Base-by-base conservation (phyloP, 2,113 vertebrate genomes). In the Chrysemys picta region DNA sequence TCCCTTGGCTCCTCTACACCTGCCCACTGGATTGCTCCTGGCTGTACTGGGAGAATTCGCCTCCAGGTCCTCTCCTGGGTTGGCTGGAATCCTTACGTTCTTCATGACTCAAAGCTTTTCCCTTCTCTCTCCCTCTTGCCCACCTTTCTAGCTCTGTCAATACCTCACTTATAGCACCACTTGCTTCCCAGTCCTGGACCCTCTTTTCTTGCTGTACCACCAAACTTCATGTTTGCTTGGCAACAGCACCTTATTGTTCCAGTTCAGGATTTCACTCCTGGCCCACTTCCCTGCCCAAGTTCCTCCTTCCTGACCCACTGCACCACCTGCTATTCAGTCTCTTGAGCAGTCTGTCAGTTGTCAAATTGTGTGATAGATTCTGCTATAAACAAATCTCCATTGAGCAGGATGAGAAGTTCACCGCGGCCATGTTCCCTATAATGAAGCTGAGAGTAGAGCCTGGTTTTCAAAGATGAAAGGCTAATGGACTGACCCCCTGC, bases 101-200 rank as follows among this genome's bases (percentile, higher is more conserved):
- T 2, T 79, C 22, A 47, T 78, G 14, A 9, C 76, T 79, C 42
- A 79, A 79, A 45, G 27, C 14, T 0, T 27, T 57, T 69, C 75
- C 85, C 0, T 45, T 16, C 14, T 53, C 16, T 38, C 59, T 3
- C 79, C 69, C 6, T 1, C 17, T 75, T 50, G 0, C 1, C 1
- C 29, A 45, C 54, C 22, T 35, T 69, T 69, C n/a, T 35, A 35
- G 31, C 62, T 35, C 16, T 31, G 62, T 35, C 31, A 16, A 7
- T 65, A 16, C 65, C 16, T 69, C 35, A n/a, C 35, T 17, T n/a
- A 17, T 31, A n/a, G 65, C 65, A 17, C 35, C 65, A n/a, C 35
- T 69, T 69, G 31, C 35, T 69, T 69, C 16, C 35, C 65, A 69
- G 65, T 9, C 35, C 8, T 69, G 65, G 35, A n/a, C 35, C 65